These are phyloP conservation scores for Cryptophagus acutangulus DNA, from an alignment of 2,888 invertebrate genomes.

Conservation along the genomic window DNA sequence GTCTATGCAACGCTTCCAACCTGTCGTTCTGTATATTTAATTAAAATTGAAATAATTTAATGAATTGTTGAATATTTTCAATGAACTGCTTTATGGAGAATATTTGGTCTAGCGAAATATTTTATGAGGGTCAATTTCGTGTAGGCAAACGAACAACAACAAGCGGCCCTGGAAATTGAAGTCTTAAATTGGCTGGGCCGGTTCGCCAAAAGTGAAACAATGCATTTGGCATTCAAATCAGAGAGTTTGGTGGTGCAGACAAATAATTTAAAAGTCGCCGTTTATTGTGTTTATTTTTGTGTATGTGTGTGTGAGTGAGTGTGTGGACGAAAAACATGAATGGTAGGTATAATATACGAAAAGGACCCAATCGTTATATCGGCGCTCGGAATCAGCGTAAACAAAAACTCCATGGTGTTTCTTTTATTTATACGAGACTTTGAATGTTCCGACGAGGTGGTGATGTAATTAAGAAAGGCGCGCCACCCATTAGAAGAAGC, in stretches of 20 bases:
- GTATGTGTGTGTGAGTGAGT: no score
- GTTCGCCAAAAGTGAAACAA: constrained; percentile 20
- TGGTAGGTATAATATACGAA: constrained; percentile 25
- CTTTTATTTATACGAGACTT: constrained; percentile 46
- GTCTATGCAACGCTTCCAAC: no score
- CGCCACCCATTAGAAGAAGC: constrained; percentile 47
- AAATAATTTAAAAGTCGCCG: constrained; percentile 40
- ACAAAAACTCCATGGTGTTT: constrained; percentile 40
- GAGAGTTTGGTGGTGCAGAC: no score
- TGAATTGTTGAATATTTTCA: no score
- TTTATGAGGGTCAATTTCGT: no score
- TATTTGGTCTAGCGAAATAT: no score
- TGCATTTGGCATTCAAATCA: constrained; percentile 32
- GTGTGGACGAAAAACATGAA: constrained; percentile 23
- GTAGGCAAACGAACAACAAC: no score
- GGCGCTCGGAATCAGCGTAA: constrained; percentile 22
- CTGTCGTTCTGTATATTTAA: no score
- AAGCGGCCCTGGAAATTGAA: constrained; percentile 30
- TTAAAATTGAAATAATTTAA: no score
- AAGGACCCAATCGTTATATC: constrained; percentile 25
- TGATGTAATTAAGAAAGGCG: constrained; percentile 48
- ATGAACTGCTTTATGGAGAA: no score
- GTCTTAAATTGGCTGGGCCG: constrained; percentile 24
- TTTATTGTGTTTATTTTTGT: no score
- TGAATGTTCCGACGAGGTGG: constrained; percentile 47